A percentile compares a stretch with the other conserved stretches of the same genome.
phyloP scores from a whole-genome alignment of 2,888 invertebrate species.

The Andrena trimmerana region DNA sequence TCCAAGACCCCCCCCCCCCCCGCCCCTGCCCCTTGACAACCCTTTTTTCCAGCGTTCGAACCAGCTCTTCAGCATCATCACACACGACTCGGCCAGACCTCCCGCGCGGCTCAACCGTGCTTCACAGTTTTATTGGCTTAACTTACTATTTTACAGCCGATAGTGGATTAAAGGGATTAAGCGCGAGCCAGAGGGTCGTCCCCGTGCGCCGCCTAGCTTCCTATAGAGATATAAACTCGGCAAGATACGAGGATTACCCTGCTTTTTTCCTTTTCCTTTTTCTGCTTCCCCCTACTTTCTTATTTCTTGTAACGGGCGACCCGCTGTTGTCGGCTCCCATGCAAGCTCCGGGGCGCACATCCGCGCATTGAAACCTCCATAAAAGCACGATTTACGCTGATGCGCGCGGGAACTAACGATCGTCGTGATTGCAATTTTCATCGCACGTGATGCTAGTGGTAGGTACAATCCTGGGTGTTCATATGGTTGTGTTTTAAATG shows the following conservation, averaged over 20 bases:
- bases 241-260: slow-evolving; percentile 73
- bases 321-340: slow-evolving; percentile 7
- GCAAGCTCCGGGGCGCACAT: slow-evolving; percentile 20
- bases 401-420: slow-evolving; percentile 3
- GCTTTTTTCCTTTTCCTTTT: slow-evolving; percentile 24
- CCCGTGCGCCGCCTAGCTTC: slow-evolving; percentile 38
- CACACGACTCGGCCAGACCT: slow-evolving; percentile 60
- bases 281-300: background rate
- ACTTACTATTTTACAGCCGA: slow-evolving; percentile 74
- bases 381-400: slow-evolving; percentile 65
- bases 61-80: slow-evolving; percentile 45
- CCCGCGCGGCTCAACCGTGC: slow-evolving; percentile 61
- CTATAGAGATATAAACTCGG: slow-evolving; percentile 76
- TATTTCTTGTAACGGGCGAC: slow-evolving; percentile 53
- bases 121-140: slow-evolving; percentile 74
- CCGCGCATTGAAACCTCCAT: slow-evolving; percentile 37
- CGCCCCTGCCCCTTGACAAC: slow-evolving; percentile 17
- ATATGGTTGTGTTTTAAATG: too few species aligned
- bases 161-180: slow-evolving; percentile 78
- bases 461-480: background rate
- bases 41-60: slow-evolving; percentile 37
- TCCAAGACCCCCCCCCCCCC: background rate
- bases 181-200: slow-evolving; percentile 38
- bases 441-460: background rate
- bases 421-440: slow-evolving; percentile 2